Evolutionary conservation across 1,140 invertebrate genomes (phyloP), one percentile per base, ranked within the genome.

Genomic region (Bradysia coprophila): DNA sequence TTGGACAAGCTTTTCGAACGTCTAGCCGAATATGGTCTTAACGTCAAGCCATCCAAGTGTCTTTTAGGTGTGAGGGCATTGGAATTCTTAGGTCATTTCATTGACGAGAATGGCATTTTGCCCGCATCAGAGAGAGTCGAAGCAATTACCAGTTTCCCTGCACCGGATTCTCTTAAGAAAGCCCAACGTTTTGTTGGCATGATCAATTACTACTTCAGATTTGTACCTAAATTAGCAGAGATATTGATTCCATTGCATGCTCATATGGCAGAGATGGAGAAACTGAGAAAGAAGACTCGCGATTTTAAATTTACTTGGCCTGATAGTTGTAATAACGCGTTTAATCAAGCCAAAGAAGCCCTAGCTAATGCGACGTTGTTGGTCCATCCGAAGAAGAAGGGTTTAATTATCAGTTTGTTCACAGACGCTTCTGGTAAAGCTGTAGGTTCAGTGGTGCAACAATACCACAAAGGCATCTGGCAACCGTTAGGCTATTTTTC

Each of bases 41-140:
- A 31, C 18, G 48, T 59, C 38, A 63, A 61, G 38, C 22, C 43
- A 6, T 36, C 21, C 2, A 61, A 61, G 41, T 58, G 52, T 42
- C 41, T 50, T 9, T 51, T 53, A 37, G 44, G 42, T 1, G 42
- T 37, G 13, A 10, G 11, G 8, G 31, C 42, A 33, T 19, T 49
- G 4, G 41, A 39, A 21, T 49, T 49, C 34, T 24, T 45, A 10
- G 32, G 38, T 16, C 13, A 37, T 38, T 8, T n/a, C 21, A 54
- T 53, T 19, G 59, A 52, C 2, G 45, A 49, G 19, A 41, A 23
- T 6, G 47, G 51, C 0, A 51, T 61, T 2, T 44, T 56, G 10
- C 56, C 60, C 45, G 13, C 31, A 9, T 3, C 3, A 11, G 43
- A 21, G 4, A 28, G 18, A 15, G 33, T 36, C 18, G 6, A 36